These are phyloP conservation scores for Carollia perspicillata DNA, from an alignment of 2,113 vertebrate species.

Conservation along the genomic window DNA sequence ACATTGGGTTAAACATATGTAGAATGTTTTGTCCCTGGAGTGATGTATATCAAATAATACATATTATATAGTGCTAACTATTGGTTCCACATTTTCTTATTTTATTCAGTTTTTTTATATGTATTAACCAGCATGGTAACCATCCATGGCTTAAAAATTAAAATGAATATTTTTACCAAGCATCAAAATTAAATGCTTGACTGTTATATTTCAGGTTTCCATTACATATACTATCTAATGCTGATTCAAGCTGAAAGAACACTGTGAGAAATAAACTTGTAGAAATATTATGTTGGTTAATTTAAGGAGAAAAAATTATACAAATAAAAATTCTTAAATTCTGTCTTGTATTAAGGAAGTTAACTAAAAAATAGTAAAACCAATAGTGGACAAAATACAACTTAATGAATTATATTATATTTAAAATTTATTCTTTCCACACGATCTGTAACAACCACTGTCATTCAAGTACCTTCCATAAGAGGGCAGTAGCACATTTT, in stretches of 20 bases:
- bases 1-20: not conserved
- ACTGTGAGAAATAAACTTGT: not conserved
- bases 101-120: not conserved
- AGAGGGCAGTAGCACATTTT: slow-evolving; percentile 67
- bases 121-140: not conserved
- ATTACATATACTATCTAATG: not conserved
- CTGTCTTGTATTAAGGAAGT: not conserved
- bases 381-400: not conserved
- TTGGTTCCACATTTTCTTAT: not conserved
- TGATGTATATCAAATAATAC: not conserved
- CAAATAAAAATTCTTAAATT: not conserved
- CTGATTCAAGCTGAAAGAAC: not conserved
- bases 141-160: not conserved
- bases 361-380: not conserved
- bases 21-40: not conserved
- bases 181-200: not conserved
- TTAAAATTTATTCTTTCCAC: not conserved
- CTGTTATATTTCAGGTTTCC: not conserved
- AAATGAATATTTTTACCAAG: not conserved
- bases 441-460: not conserved
- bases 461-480: slow-evolving; percentile 30
- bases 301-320: not conserved
- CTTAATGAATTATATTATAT: not conserved
- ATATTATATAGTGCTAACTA: not conserved
- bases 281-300: not conserved